These are phyloP conservation scores for Daktulosphaira vitifoliae DNA, from an alignment of 1,140 invertebrate species.

Conservation along the genomic window DNA sequence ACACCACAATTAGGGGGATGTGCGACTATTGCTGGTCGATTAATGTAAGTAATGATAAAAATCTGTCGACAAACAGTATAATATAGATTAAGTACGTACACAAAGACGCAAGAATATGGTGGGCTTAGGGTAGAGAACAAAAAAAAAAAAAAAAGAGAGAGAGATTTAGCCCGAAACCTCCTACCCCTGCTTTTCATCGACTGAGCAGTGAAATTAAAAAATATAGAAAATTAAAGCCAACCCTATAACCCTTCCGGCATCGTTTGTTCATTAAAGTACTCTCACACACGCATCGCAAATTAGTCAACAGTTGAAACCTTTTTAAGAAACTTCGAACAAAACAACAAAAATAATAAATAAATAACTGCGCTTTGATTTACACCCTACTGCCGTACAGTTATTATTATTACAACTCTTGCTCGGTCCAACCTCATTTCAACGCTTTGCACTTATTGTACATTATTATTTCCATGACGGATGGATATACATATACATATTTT, in stretches of 20 bases:
- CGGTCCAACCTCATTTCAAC: no score
- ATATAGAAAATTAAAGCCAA: neutral
- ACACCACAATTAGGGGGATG: neutral
- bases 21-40: neutral
- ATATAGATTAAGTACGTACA: neutral
- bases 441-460: no score
- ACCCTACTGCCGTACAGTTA: no score
- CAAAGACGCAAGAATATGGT: no score
- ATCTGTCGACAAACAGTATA: neutral
- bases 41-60: constrained; percentile 27
- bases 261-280: constrained; percentile 27
- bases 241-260: constrained; percentile 27
- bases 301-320: constrained; percentile 17
- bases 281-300: neutral
- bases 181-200: neutral
- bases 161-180: constrained; percentile 16
- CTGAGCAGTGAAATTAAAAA: constrained; percentile 21
- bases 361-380: no score
- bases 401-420: no score
- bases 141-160: constrained; percentile 2
- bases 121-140: neutral
- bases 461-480: no score
- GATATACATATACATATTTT: no score
- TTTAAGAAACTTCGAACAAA: neutral
- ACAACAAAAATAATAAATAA: no score